Base-by-base conservation (phyloP, 2,113 vertebrate species). In the Charina bottae region DNA sequence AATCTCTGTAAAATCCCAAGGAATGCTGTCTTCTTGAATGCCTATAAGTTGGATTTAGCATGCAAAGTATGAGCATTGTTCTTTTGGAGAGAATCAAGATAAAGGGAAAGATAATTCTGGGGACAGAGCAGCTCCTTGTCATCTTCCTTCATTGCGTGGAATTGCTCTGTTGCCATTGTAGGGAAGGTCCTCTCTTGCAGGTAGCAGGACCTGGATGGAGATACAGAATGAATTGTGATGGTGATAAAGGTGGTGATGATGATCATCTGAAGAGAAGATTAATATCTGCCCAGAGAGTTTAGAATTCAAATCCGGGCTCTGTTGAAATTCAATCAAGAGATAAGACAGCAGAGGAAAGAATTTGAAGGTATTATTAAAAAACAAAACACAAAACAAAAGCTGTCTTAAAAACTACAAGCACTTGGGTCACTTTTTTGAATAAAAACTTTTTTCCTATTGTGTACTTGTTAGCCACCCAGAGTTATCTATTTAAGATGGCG, bases 1-100 rank as follows among this genome's bases (percentile, higher is more conserved):
- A 72, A n/a, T 89, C n/a, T 88, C 37, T 89, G 56, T 33, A 89
- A 94, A 91, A 93, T 0, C 2, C 28, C 55, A 88, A 90, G 24
- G 21, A 54, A 21, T 93, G 58, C 33, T 62, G 23, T 12, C 24
- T 83, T 37, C 90, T 92, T 53, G 78, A 21, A 2, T 89, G 53
- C 0, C 64, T 62, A 2, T 33, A 17, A 64, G 7, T 2, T 49
- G 55, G 46, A 49, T 56, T 87, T 55, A 23, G 12, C 28, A 37
- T 62, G 62, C 56, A 90, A 26, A 53, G 1, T 0, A 3, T 21
- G 49, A 10, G 62, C 62, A 37, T 4, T 26, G 10, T 13, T 37
- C 64, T 94, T 53, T 5, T 49, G 0, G 1, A 1, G 42, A 89
- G 28, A 85, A 42, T 0, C 2, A 6, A 21, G 4, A 4, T 0